Evolutionary conservation across 2,888 invertebrate species (phyloP).

Genomic region (Phyllotreta striolata): DNA sequence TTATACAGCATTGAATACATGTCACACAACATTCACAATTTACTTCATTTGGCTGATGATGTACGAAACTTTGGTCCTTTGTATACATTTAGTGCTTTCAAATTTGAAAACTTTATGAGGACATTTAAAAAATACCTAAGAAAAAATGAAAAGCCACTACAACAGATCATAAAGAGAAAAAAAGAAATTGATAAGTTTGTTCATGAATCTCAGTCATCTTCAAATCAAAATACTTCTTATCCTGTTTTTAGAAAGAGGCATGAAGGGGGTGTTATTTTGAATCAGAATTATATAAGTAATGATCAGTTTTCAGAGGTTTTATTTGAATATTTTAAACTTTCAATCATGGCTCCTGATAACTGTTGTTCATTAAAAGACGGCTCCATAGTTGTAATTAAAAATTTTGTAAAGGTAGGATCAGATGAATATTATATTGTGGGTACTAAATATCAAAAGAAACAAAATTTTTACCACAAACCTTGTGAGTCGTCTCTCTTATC

Average conservation of each 20-base stretch:
- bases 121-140: neutral
- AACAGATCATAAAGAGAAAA: neutral
- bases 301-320: conserved; percentile 1
- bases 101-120: neutral
- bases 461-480: conserved; percentile 10
- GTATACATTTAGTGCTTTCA: conserved; percentile 2
- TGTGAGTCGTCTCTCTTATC: conserved; percentile 11
- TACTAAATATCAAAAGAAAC: conserved; percentile 11
- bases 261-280: neutral
- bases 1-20: neutral
- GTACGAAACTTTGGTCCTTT: neutral
- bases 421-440: conserved; percentile 7
- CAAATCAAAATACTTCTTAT: neutral
- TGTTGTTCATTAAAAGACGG: conserved; percentile 9
- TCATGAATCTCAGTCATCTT: neutral
- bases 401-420: conserved; percentile 6
- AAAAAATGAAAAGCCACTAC: neutral
- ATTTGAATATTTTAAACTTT: neutral
- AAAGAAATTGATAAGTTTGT: conserved; percentile 1
- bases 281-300: neutral
- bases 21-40: neutral
- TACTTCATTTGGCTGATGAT: neutral
- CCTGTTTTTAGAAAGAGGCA: conserved; percentile 1
- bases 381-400: conserved; percentile 6
- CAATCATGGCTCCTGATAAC: conserved; percentile 4